Evolutionary conservation across 2,113 vertebrate species (phyloP).

Genomic region (Crocuta crocuta): DNA sequence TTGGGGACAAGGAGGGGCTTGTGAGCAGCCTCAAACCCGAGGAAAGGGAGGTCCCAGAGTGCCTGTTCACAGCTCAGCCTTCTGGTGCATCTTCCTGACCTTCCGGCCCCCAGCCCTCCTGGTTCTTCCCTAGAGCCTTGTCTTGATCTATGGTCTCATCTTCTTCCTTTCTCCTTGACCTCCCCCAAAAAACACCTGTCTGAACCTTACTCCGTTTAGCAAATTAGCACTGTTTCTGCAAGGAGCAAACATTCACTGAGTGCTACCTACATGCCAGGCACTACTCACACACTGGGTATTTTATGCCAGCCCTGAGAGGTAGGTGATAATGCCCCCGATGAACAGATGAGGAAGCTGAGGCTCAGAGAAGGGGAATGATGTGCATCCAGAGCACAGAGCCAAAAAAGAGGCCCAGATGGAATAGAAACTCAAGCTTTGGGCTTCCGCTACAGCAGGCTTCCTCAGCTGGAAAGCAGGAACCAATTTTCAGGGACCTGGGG

Average conservation of each 20-base stretch:
- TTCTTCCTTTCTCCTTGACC: not conserved
- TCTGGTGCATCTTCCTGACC: not conserved
- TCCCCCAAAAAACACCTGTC: not conserved
- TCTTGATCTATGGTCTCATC: not conserved
- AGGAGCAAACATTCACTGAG: not conserved
- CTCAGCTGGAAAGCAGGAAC: conserved; percentile 9
- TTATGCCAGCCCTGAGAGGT: not conserved
- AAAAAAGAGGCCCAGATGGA: not conserved
- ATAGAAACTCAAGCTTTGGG: not conserved
- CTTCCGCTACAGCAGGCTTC: not conserved
- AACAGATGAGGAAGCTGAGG: not conserved
- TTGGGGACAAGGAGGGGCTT: not conserved
- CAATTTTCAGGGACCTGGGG: not conserved
- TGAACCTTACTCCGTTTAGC: not conserved
- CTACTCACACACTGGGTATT: not conserved
- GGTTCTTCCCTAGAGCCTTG: not conserved
- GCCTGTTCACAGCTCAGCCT: not conserved
- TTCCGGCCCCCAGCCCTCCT: not conserved
- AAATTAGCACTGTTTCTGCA: not conserved
- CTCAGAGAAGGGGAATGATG: not conserved
- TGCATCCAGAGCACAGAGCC: not conserved
- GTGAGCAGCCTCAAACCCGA: not conserved
- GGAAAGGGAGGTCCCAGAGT: not conserved
- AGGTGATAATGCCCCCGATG: not conserved
- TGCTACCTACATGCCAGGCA: not conserved